Evolutionary conservation across 2,888 invertebrate species (phyloP), one percentile per base, ranked within the genome.

Genomic region (Helobdella robusta): DNA sequence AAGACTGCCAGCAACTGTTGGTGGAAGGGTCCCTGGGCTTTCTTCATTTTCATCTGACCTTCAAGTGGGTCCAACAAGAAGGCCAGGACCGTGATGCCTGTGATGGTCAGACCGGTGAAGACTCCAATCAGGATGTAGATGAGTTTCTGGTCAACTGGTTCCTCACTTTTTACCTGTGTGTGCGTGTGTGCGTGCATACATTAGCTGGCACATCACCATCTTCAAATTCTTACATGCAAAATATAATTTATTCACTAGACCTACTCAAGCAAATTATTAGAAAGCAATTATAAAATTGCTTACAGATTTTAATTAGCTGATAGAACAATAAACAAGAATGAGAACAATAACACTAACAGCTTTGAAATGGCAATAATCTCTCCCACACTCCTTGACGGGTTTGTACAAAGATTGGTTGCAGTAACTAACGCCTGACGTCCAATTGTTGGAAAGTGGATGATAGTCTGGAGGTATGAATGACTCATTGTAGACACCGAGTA

Each of bases 61-160:
- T 36, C 73, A 4, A 78, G 70, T 2, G 71, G 72, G 54, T 77
- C 76, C 63, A 78, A 69, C 40, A 72, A 72, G 59, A 74, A 69
- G 18, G 68, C 61, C 4, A 72, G 68, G 40, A 76, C 71, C 15
- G 73, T 50, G 20, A 75, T 69, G 5, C 75, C 72, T 15, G 73
- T n/a, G 4, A 75, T 61, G 4, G 70, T 71, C 64, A 72, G 73
- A 4, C 68, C 71, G 11, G 74, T 69, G 68, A 74, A 77, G 25
- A 75, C 72, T 15, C 75, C 73, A 0, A 76, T 68, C 25, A 78
- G 69, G 28, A 74, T 71, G 61, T 73, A 75, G 60, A 69, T 54
- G 28, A 65, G 44, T n/a, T 18, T 11, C 23, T 30, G 34, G 28
- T 66, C 65, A 5, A 69, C 61, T 1, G 52, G 66, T 15, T 52